phyloP scores from a whole-genome alignment of 2,888 invertebrate genomes.

The Drosophila multiciliata region DNA sequence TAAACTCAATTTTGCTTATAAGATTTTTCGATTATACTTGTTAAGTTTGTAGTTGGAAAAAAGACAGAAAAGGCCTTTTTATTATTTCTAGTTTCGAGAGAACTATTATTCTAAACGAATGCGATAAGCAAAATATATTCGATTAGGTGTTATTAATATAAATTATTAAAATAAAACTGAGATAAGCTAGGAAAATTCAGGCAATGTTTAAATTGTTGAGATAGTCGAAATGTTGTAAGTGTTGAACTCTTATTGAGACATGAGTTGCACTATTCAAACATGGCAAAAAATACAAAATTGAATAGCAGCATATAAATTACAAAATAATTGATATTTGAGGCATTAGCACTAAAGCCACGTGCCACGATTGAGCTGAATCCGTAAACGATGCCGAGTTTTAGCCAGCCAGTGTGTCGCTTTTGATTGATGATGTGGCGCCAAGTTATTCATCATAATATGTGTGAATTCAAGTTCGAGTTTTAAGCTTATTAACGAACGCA shows the following conservation, averaged over 20 bases:
- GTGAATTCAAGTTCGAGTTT: constrained; percentile 11
- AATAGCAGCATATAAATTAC: neutral
- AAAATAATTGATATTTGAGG: neutral
- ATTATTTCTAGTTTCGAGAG: neutral
- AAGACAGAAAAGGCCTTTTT: neutral
- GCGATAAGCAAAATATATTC: neutral
- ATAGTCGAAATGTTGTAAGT: neutral
- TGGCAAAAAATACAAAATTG: neutral
- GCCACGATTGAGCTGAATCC: constrained; percentile 5
- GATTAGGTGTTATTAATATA: neutral
- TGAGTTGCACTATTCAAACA: neutral
- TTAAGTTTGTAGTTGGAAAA: neutral
- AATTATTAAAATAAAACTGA: neutral
- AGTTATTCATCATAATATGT: constrained; percentile 35
- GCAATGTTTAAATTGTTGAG: neutral
- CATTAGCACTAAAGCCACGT: neutral
- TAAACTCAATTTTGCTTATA: neutral
- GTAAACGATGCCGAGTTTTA: constrained; percentile 13
- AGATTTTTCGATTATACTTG: neutral
- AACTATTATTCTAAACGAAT: neutral
- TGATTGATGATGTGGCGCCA: constrained; percentile 60
- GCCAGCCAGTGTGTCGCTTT: constrained; percentile 37
- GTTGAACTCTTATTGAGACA: neutral
- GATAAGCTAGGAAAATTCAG: neutral
- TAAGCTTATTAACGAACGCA: constrained; percentile 61